Conservation (phyloP, 2,113 vertebrate genomes). For the Hydrolagus affinis region DNA sequence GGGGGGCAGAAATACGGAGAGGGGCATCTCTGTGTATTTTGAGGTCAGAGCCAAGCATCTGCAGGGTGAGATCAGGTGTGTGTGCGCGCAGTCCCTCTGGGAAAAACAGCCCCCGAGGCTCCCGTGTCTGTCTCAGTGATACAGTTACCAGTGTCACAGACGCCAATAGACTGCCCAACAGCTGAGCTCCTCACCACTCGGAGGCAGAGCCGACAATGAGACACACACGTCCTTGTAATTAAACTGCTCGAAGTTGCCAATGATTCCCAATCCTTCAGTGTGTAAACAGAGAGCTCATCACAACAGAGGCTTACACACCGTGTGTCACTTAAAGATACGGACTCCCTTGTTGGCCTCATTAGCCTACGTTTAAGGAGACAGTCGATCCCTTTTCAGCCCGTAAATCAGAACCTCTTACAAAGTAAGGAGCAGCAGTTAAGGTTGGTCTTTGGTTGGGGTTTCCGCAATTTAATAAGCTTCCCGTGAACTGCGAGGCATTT, state of each 20-base stretch:
- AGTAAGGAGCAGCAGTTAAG: no score
- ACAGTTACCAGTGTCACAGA: conserved; percentile 21
- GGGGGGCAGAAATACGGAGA: no score
- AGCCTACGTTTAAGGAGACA: background rate
- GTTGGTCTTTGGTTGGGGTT: no score
- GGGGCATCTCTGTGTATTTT: background rate
- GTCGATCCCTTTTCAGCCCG: no score
- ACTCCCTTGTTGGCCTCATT: conserved; percentile 2
- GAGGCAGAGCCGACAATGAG: background rate
- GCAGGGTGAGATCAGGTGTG: conserved; percentile 4
- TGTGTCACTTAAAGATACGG: conserved; percentile 22
- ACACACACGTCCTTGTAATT: background rate
- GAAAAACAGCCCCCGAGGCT: background rate
- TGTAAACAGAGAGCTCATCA: conserved; percentile 15
- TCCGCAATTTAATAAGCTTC: no score
- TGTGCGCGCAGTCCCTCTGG: background rate
- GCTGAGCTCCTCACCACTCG: background rate
- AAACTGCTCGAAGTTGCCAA: conserved; percentile 11
- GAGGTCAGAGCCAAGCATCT: conserved; percentile 1
- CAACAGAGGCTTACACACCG: conserved; percentile 22
- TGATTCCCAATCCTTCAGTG: conserved; percentile 17
- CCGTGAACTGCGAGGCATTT: no score
- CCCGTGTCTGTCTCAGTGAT: conserved; percentile 9
- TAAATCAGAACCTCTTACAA: no score
- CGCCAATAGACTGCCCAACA: conserved; percentile 17